Evolutionary conservation across 2,797 vertebrate species (phyloP).

Genomic region (Gymnodraco acuticeps): DNA sequence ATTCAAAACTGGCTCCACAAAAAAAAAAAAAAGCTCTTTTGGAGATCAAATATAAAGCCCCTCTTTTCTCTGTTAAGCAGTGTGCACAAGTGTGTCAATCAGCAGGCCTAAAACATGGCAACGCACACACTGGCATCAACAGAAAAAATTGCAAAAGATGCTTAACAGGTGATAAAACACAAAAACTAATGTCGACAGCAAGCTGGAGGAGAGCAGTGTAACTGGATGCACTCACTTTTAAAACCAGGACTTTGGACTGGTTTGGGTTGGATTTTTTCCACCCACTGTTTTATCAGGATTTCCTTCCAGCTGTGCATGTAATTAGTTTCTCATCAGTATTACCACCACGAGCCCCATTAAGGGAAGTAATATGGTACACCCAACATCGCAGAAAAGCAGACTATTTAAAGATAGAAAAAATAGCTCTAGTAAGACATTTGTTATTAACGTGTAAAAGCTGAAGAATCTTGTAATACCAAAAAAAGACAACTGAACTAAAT

Average conservation of each 20-base stretch:
- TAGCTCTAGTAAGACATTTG: background rate
- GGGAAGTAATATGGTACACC: constrained; percentile 50
- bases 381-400: constrained; percentile 46
- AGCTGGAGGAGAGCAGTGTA: background rate
- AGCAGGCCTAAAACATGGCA: constrained; percentile 7
- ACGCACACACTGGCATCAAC: background rate
- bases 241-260: background rate
- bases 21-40: constrained; percentile 24
- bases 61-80: constrained; percentile 8
- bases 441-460: background rate
- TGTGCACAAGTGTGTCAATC: constrained; percentile 6
- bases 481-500: background rate
- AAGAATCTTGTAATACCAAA: background rate
- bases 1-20: constrained; percentile 42
- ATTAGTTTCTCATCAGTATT: constrained; percentile 81
- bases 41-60: constrained; percentile 24
- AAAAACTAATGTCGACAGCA: background rate
- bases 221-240: background rate
- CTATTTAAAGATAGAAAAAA: constrained; percentile 29
- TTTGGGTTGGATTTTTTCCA: constrained; percentile 34
- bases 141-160: background rate
- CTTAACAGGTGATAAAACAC: constrained; percentile 11
- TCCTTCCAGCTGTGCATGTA: constrained; percentile 79
- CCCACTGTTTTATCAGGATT: constrained; percentile 71
- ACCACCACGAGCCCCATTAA: constrained; percentile 74